Evolutionary conservation across 64 coral and sea anemone genomes (phyloP).

Genomic region (Pachyseris speciosa): DNA sequence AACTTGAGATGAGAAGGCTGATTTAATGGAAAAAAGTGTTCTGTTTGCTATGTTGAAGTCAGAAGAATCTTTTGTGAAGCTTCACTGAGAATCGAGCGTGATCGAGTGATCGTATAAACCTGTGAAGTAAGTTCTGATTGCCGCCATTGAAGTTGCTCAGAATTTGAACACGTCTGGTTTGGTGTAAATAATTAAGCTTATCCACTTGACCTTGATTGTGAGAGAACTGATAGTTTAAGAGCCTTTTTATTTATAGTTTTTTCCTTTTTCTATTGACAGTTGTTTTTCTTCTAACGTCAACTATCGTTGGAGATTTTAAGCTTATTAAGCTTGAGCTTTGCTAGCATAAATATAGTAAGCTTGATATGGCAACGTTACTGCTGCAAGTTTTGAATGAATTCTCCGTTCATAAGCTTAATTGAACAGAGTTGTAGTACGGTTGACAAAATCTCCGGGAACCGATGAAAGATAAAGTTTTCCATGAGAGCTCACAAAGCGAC

Average conservation of each 20-base stretch:
- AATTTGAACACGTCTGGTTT: no score
- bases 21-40: background rate
- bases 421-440: background rate
- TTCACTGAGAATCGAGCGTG: background rate
- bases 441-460: background rate
- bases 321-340: background rate
- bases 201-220: no score
- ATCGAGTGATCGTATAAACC: background rate
- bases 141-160: background rate
- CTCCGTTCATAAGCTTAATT: no score
- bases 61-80: background rate
- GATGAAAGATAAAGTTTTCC: conserved; percentile 46
- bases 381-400: background rate
- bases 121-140: background rate
- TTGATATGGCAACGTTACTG: background rate
- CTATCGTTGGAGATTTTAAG: no score
- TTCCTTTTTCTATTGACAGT: no score
- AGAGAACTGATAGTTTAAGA: no score
- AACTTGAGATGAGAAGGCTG: background rate
- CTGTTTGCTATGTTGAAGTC: background rate
- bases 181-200: no score
- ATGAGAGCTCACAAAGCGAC: conserved; percentile 46
- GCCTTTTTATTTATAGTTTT: no score
- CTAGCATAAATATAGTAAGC: background rate
- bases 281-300: no score